These are phyloP conservation scores for Zaprionus lachaisei DNA, from an alignment of 1,140 invertebrate species.

Conservation along the genomic window DNA sequence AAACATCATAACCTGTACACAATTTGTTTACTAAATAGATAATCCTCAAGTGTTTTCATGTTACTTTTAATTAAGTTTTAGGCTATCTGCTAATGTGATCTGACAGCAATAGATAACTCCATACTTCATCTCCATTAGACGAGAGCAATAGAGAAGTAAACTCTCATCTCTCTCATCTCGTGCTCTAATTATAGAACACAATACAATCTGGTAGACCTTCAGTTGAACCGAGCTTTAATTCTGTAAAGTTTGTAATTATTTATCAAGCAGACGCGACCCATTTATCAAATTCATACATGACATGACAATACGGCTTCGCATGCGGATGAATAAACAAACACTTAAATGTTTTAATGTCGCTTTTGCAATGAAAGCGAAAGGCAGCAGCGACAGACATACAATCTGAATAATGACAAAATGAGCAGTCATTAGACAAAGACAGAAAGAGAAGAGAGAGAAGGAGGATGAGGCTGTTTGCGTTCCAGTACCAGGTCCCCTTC, in stretches of 20 bases:
- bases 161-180: not conserved
- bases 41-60: not conserved
- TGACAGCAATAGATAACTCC: not conserved
- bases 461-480: constrained; percentile 2
- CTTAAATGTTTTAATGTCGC: constrained; percentile 59
- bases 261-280: constrained; percentile 38
- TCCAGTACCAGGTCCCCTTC: constrained; percentile 12
- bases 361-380: constrained; percentile 51
- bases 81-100: not conserved
- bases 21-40: no score
- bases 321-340: constrained; percentile 57
- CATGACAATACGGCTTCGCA: constrained; percentile 28
- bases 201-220: not conserved
- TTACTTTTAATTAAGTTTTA: not conserved
- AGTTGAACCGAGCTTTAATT: not conserved
- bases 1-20: no score
- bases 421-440: constrained; percentile 68
- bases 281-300: constrained; percentile 26
- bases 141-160: not conserved
- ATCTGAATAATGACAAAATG: constrained; percentile 69
- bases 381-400: constrained; percentile 45
- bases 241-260: constrained; percentile 2
- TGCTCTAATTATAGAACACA: not conserved
- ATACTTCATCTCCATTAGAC: not conserved
- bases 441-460: not conserved